phyloP scores from a whole-genome alignment of 2,113 vertebrate genomes.

The Bettongia penicillata region DNA sequence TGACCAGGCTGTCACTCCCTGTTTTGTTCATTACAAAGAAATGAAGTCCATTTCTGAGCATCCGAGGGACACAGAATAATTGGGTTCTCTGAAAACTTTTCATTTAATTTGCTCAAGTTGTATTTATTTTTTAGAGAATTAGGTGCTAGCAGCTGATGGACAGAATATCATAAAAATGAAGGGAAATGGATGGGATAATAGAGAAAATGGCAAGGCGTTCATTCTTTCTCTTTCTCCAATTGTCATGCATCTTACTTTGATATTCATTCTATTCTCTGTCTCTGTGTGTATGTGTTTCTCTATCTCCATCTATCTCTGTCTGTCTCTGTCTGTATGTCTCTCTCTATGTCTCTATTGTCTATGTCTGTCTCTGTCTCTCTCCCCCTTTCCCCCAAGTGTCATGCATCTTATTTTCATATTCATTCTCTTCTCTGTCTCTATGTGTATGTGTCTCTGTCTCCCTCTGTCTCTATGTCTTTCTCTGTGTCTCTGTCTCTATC shows the following conservation, averaged over 20 bases:
- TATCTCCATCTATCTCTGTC: neutral
- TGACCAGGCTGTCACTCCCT: constrained; percentile 78
- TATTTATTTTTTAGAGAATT: constrained; percentile 84
- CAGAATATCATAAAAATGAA: constrained; percentile 78
- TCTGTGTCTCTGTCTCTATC: neutral
- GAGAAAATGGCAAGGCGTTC: constrained; percentile 48
- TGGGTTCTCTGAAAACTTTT: constrained; percentile 79
- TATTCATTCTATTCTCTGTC: too few relatives aligned
- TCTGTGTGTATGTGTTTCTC: too few relatives aligned
- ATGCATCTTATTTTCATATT: too few relatives aligned
- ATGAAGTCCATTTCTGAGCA: constrained; percentile 79
- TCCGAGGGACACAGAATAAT: constrained; percentile 71
- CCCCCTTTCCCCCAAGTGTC: neutral
- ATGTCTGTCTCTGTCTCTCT: neutral
- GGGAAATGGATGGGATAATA: constrained; percentile 76
- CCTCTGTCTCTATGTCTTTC: constrained; percentile 12
- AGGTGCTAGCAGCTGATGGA: constrained; percentile 76
- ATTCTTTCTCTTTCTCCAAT: neutral
- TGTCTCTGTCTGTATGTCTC: constrained; percentile 3
- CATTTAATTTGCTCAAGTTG: constrained; percentile 84
- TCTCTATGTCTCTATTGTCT: fast-evolving
- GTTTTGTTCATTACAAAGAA: constrained; percentile 80
- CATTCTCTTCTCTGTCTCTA: too few relatives aligned
- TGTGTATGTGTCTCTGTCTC: too few relatives aligned
- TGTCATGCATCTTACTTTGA: too few relatives aligned